A percentile compares a stretch with the other conserved stretches of the same genome.
phyloP scores from a whole-genome alignment of 1,140 invertebrate genomes.

The Calephelis virginiensis region DNA sequence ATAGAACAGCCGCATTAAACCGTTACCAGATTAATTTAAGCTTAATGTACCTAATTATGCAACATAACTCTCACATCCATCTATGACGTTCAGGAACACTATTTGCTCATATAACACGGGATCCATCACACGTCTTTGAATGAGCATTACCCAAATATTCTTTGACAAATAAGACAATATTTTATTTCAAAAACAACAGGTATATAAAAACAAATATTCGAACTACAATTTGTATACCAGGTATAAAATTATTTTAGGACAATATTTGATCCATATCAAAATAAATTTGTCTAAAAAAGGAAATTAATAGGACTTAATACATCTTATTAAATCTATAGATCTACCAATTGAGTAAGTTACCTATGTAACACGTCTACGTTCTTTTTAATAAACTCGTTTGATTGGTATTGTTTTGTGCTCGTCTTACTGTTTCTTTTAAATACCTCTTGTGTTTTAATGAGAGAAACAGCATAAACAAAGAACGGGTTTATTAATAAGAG shows the following conservation, averaged over 20 bases:
- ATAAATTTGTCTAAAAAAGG: constrained; percentile 69
- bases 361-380: constrained; percentile 62
- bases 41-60: not conserved
- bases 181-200: constrained; percentile 2
- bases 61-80: constrained; percentile 4
- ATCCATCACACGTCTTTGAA: not conserved
- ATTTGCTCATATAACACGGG: not conserved
- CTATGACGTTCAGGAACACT: constrained; percentile 3
- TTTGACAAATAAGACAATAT: not conserved
- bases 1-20: too few relatives aligned
- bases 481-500: too few relatives aligned
- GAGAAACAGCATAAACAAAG: too few relatives aligned
- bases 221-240: constrained; percentile 17
- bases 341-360: constrained; percentile 61
- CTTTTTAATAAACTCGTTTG: constrained; percentile 31
- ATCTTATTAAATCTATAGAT: constrained; percentile 47
- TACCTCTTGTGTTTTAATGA: too few relatives aligned
- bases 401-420: too few relatives aligned
- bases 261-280: constrained; percentile 66
- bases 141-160: not conserved
- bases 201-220: constrained; percentile 11
- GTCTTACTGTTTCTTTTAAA: too few relatives aligned
- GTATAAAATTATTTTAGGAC: constrained; percentile 53
- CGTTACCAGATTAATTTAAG: too few relatives aligned
- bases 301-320: constrained; percentile 41